phyloP scores from a whole-genome alignment of 2,797 vertebrate species.

The Gymnoscopelus braueri region DNA sequence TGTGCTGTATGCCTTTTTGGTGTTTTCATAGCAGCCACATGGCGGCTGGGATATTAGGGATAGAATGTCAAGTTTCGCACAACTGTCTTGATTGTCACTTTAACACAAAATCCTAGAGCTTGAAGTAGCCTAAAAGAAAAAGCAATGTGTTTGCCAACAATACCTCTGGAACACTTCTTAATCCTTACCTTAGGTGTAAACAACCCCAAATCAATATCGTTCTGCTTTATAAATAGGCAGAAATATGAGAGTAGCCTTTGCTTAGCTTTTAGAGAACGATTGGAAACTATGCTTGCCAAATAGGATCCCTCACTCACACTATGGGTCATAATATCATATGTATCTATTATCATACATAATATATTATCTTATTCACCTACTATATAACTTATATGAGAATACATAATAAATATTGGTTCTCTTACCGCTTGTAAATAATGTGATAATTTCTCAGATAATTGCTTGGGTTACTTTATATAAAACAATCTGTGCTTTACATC shows the following conservation, averaged over 20 bases:
- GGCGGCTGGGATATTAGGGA: slow-evolving; percentile 20
- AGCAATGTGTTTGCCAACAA: background rate
- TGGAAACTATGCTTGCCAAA: no score
- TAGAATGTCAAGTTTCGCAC: slow-evolving; percentile 11
- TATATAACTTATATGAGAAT: no score
- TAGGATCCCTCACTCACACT: no score
- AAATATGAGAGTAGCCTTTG: no score
- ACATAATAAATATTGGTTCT: background rate
- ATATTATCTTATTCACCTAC: no score
- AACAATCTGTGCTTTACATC: slow-evolving; percentile 20
- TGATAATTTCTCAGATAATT: slow-evolving; percentile 13
- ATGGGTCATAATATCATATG: no score
- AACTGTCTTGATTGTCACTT: slow-evolving; percentile 66
- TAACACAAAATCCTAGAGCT: slow-evolving; percentile 33
- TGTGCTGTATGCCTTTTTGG: slow-evolving; percentile 61
- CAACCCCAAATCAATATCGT: no score
- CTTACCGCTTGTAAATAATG: background rate
- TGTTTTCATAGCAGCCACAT: slow-evolving; percentile 67
- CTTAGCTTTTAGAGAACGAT: no score
- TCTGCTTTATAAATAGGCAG: no score
- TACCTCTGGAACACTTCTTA: background rate
- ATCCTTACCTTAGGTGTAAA: background rate
- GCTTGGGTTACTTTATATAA: slow-evolving; percentile 21
- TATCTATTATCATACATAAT: no score
- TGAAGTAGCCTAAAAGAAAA: slow-evolving; percentile 17